Evolutionary conservation across 1,140 invertebrate genomes (phyloP).

Genomic region (Drosophila pseudoananassae): DNA sequence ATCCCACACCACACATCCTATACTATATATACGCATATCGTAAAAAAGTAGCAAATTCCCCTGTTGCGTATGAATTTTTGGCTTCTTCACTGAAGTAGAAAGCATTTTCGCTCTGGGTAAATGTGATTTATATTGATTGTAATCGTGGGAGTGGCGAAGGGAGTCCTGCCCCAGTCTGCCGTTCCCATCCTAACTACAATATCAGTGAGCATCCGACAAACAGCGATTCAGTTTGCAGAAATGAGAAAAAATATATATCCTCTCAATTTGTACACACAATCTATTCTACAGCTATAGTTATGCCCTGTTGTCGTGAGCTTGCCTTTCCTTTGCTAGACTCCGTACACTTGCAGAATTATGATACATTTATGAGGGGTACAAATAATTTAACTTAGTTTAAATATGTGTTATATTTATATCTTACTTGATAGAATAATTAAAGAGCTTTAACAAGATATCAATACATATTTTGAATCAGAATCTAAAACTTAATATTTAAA

Average conservation of each 20-base stretch:
- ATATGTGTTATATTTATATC: too few relatives aligned
- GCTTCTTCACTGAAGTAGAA: slow-evolving; percentile 76
- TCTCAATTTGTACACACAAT: slow-evolving; percentile 55
- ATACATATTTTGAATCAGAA: too few relatives aligned
- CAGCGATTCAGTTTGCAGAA: slow-evolving; percentile 54
- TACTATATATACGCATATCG: slow-evolving; percentile 34
- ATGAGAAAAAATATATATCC: slow-evolving; percentile 52
- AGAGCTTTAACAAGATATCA: too few relatives aligned
- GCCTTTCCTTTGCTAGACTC: neutral
- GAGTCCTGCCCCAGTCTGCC: neutral
- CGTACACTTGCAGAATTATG: slow-evolving; percentile 22
- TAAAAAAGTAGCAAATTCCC: slow-evolving; percentile 73
- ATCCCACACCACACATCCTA: neutral
- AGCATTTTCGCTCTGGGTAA: slow-evolving; percentile 82
- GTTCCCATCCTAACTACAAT: slow-evolving; percentile 57
- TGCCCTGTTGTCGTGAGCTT: slow-evolving; percentile 24
- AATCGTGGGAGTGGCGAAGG: slow-evolving; percentile 69
- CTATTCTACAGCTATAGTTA: slow-evolving; percentile 45
- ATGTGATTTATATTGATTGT: slow-evolving; percentile 83
- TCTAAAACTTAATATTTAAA: too few relatives aligned
- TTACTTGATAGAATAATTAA: too few relatives aligned
- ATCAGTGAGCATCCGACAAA: slow-evolving; percentile 66
- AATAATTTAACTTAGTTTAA: neutral
- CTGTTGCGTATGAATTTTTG: slow-evolving; percentile 82
- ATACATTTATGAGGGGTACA: neutral